A percentile compares a stretch with the other conserved stretches of the same genome.
phyloP scores from a whole-genome alignment of 2,888 invertebrate species.

The Daptonema setosum region DNA sequence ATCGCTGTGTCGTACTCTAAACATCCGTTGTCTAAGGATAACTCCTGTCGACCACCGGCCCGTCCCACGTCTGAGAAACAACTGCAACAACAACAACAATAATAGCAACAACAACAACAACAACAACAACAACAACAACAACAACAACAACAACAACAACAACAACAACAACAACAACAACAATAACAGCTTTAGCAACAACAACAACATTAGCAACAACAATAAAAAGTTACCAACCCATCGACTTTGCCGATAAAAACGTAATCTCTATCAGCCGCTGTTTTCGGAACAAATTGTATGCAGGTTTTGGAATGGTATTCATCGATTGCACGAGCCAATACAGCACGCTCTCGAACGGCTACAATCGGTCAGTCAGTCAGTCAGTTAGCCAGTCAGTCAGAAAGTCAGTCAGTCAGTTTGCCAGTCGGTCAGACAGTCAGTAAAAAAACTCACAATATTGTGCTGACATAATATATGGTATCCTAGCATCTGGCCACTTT shows the following conservation, averaged over 20 bases:
- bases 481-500: slow-evolving; percentile 26
- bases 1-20: slow-evolving; percentile 26
- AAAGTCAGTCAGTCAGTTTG: neutral
- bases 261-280: slow-evolving; percentile 21
- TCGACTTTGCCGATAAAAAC: slow-evolving; percentile 27
- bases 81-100: no score
- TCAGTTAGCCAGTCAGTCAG: neutral
- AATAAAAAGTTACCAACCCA: no score
- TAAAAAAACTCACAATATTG: slow-evolving; percentile 16
- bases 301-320: slow-evolving; percentile 24
- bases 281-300: slow-evolving; percentile 21
- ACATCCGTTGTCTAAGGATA: slow-evolving; percentile 26
- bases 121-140: no score
- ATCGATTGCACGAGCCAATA: slow-evolving; percentile 22
- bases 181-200: no score
- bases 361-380: neutral
- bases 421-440: neutral
- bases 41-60: slow-evolving; percentile 25
- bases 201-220: no score
- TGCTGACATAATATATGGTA: slow-evolving; percentile 25
- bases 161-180: no score
- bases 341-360: slow-evolving; percentile 20
- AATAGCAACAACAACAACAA: no score
- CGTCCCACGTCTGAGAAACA: slow-evolving; percentile 26
- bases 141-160: no score